These are phyloP conservation scores for Endotricha flammealis DNA, from an alignment of 2,888 invertebrate species.

Conservation along the genomic window DNA sequence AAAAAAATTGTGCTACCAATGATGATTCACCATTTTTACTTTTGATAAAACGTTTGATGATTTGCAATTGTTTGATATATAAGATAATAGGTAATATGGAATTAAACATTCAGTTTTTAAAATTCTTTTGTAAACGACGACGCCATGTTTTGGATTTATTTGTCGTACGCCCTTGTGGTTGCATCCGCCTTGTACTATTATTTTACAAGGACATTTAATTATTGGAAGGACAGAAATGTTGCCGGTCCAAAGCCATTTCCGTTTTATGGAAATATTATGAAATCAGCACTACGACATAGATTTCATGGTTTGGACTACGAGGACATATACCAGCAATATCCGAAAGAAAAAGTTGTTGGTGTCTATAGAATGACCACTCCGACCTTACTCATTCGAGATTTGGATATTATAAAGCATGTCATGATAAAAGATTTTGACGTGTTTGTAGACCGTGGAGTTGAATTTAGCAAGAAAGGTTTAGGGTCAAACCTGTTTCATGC, in stretches of 20 bases:
- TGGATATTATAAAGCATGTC: constrained; percentile 44
- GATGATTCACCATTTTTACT: too few species aligned
- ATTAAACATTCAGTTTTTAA: too few species aligned
- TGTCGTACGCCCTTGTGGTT: neutral
- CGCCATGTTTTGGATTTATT: neutral
- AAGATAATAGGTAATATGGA: too few species aligned
- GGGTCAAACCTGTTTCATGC: constrained; percentile 46
- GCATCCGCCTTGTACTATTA: neutral
- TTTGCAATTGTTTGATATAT: too few species aligned
- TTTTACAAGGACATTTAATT: neutral
- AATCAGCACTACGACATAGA: constrained; percentile 28
- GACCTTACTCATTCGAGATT: constrained; percentile 38
- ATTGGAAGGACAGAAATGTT: neutral
- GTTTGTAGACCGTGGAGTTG: constrained; percentile 42
- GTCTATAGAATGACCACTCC: constrained; percentile 43
- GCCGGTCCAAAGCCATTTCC: constrained; percentile 31
- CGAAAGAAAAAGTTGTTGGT: constrained; percentile 47
- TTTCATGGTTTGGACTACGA: constrained; percentile 24
- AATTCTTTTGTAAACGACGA: too few species aligned
- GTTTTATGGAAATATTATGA: constrained; percentile 41
- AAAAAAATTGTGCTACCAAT: too few species aligned
- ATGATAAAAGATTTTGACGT: constrained; percentile 48
- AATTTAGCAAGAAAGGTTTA: constrained; percentile 37
- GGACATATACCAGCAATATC: constrained; percentile 36
- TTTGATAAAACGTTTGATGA: too few species aligned